Evolutionary conservation across 2,888 invertebrate species (phyloP).

Genomic region (Leucania comma): DNA sequence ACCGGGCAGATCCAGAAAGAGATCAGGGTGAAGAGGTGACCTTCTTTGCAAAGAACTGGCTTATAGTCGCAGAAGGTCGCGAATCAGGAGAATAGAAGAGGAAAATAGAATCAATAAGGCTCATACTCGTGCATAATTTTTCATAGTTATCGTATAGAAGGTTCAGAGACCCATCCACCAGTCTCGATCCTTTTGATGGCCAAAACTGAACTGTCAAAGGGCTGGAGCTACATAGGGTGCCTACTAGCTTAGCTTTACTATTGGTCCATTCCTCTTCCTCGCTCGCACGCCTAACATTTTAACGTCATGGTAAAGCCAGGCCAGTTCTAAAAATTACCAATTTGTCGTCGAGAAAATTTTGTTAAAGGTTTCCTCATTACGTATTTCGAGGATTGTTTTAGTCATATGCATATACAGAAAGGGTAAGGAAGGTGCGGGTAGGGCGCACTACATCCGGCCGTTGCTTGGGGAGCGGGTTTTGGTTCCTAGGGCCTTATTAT

Average conservation of each 20-base stretch:
- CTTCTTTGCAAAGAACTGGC: neutral
- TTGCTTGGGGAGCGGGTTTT: slow-evolving; percentile 8
- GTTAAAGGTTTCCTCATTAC: neutral
- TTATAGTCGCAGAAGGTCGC: no score
- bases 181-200: no score
- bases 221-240: no score
- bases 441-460: slow-evolving; percentile 25
- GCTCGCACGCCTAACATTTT: no score
- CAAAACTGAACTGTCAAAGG: no score
- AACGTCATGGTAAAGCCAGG: no score
- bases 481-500: slow-evolving; percentile 5
- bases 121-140: neutral
- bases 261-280: no score
- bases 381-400: slow-evolving; percentile 1
- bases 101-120: neutral
- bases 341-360: neutral
- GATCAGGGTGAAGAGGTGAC: neutral
- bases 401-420: neutral
- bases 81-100: no score
- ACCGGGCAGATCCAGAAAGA: no score
- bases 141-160: neutral
- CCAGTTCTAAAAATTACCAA: neutral
- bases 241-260: no score
- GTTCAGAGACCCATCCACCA: no score
- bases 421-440: slow-evolving; percentile 7